These are phyloP conservation scores for Camponotus floridanus DNA, from an alignment of 1,140 invertebrate species.

Conservation along the genomic window DNA sequence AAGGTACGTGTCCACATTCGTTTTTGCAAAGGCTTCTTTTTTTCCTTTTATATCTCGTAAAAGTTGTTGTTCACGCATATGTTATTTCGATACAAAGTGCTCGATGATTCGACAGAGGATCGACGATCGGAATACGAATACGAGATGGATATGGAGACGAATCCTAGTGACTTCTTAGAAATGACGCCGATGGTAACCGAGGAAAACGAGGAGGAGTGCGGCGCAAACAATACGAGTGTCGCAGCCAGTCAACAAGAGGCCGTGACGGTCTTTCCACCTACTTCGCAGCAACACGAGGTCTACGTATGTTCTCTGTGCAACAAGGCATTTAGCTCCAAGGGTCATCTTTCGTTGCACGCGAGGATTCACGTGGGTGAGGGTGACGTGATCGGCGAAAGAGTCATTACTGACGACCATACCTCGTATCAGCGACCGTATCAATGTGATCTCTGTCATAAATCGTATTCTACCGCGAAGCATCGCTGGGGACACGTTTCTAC, in stretches of 20 bases:
- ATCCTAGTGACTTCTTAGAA: conserved; percentile 84
- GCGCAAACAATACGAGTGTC: conserved; percentile 28
- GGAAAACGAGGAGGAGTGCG: conserved; percentile 77
- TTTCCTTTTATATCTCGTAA: conserved; percentile 8
- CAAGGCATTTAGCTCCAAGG: conserved; percentile 86
- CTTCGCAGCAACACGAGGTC: conserved; percentile 84
- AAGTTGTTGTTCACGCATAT: not conserved
- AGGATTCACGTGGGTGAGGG: conserved; percentile 85
- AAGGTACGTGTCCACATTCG: conserved; percentile 74
- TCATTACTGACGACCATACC: conserved; percentile 85
- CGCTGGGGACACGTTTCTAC: conserved; percentile 87
- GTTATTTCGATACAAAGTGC: conserved; percentile 39
- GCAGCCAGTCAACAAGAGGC: conserved; percentile 23
- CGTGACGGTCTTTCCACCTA: conserved; percentile 77
- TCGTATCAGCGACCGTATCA: conserved; percentile 86
- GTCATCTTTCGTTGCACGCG: conserved; percentile 86
- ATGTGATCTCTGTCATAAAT: conserved; percentile 87
- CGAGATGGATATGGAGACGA: conserved; percentile 86
- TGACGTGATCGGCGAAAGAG: conserved; percentile 84
- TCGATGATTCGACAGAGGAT: conserved; percentile 80
- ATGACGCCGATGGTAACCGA: conserved; percentile 83
- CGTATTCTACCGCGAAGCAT: conserved; percentile 87
- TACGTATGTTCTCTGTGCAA: conserved; percentile 86
- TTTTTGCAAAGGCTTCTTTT: not conserved
- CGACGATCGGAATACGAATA: conserved; percentile 83